A percentile compares a stretch with the other conserved stretches of the same genome.
Evolutionary conservation across 1,140 invertebrate genomes (phyloP).

Genomic region (Drosophila auraria): DNA sequence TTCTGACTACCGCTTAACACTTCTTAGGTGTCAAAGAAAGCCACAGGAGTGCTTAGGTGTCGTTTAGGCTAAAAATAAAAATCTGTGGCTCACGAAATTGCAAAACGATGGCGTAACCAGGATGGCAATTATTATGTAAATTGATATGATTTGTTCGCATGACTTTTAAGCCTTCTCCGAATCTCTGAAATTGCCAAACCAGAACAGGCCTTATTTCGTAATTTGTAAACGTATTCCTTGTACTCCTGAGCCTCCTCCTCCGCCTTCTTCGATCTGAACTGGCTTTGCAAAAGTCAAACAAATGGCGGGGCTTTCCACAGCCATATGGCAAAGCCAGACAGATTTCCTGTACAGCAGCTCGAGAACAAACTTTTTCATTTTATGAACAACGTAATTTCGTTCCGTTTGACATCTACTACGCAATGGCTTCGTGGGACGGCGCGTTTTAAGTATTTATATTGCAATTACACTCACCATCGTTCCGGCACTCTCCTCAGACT

Average conservation of each 20-base stretch:
- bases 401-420: constrained; percentile 55
- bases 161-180: constrained; percentile 34
- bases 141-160: constrained; percentile 9
- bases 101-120: constrained; percentile 25
- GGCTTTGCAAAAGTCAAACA: constrained; percentile 40
- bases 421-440: constrained; percentile 55
- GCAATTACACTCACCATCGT: constrained; percentile 62
- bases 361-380: constrained; percentile 62
- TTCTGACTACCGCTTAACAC: constrained; percentile 13
- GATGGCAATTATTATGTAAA: constrained; percentile 24
- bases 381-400: constrained; percentile 62
- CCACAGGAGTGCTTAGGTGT: constrained; percentile 5
- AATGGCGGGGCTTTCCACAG: constrained; percentile 18
- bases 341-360: constrained; percentile 37
- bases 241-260: background rate
- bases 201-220: constrained; percentile 19
- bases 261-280: background rate
- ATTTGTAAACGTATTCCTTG: constrained; percentile 19
- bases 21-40: constrained; percentile 41
- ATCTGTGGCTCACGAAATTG: background rate
- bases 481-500: constrained; percentile 5
- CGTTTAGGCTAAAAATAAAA: constrained; percentile 18
- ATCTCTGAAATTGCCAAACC: constrained; percentile 1
- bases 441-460: constrained; percentile 66
- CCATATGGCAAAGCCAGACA: constrained; percentile 60